Conservation (phyloP, 2,113 vertebrate species). For the Callocephalon fimbriatum region DNA sequence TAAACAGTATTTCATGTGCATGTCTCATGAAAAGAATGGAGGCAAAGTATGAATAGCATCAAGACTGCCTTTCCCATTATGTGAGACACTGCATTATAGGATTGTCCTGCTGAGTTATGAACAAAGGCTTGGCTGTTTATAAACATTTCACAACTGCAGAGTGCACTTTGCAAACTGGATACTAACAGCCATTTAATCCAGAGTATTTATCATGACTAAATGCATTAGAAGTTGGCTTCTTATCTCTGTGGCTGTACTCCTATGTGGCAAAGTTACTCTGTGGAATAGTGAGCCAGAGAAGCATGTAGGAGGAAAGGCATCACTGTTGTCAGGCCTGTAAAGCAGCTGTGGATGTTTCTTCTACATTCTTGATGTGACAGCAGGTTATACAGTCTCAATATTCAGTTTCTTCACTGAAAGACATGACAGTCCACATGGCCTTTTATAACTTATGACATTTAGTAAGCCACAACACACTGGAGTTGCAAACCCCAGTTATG, state of each 20-base stretch:
- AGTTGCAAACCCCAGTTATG: background rate
- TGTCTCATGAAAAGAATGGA: background rate
- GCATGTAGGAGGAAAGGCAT: fast-evolving
- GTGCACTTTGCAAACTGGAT: background rate
- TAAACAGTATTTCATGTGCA: background rate
- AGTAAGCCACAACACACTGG: fast-evolving
- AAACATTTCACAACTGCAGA: background rate
- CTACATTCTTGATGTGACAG: background rate
- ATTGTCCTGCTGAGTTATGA: conserved; percentile 10
- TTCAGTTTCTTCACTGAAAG: background rate
- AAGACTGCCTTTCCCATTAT: background rate
- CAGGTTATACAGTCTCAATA: background rate
- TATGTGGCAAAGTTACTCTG: background rate
- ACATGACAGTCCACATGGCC: background rate
- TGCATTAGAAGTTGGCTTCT: background rate
- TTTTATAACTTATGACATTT: background rate
- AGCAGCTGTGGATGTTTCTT: background rate
- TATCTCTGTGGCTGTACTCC: background rate
- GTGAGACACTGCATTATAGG: background rate
- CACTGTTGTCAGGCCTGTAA: background rate
- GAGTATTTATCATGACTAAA: background rate
- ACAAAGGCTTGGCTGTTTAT: background rate
- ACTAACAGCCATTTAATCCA: background rate
- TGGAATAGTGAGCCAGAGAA: background rate
- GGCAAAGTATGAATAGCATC: background rate